A percentile compares a stretch with the other conserved stretches of the same genome.
phyloP scores from a whole-genome alignment of 2,888 invertebrate species.

The Anodontia alba region DNA sequence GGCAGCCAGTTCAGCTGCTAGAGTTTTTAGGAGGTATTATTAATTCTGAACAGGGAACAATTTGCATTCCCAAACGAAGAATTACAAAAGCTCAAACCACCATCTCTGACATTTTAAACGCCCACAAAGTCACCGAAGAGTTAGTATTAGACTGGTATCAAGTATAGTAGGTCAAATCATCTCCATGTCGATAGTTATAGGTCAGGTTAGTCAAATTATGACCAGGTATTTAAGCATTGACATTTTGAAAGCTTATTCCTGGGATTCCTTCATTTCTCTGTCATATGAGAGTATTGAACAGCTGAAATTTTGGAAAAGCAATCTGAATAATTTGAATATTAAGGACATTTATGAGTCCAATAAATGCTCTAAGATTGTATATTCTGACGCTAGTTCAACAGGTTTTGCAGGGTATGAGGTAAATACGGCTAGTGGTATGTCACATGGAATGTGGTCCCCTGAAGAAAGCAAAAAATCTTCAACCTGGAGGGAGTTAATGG shows the following conservation, averaged over 20 bases:
- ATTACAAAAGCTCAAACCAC: constrained; percentile 2
- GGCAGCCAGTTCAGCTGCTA: constrained; percentile 29
- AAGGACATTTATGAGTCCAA: not conserved
- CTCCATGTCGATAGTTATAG: no score
- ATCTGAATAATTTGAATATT: no score
- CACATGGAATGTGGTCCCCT: constrained; percentile 45
- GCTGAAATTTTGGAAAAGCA: not conserved
- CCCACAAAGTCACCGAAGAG: not conserved
- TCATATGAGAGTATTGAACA: no score
- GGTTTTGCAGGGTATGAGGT: constrained; percentile 19
- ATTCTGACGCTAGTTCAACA: no score
- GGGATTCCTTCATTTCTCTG: constrained; percentile 15
- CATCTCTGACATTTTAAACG: not conserved
- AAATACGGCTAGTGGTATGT: constrained; percentile 14
- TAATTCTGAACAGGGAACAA: no score
- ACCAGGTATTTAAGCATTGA: not conserved
- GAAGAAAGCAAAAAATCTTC: constrained; percentile 40
- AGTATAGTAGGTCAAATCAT: no score
- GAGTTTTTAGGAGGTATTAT: constrained; percentile 14
- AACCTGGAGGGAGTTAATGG: constrained; percentile 33
- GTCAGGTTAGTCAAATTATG: no score
- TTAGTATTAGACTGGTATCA: constrained; percentile 14
- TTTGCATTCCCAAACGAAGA: constrained; percentile 18
- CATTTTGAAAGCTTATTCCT: constrained; percentile 25
- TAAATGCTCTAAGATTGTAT: no score